A percentile compares a stretch with the other conserved stretches of the same genome.
Conservation (phyloP, 2,113 vertebrate species). For the Psittacara wagleri region DNA sequence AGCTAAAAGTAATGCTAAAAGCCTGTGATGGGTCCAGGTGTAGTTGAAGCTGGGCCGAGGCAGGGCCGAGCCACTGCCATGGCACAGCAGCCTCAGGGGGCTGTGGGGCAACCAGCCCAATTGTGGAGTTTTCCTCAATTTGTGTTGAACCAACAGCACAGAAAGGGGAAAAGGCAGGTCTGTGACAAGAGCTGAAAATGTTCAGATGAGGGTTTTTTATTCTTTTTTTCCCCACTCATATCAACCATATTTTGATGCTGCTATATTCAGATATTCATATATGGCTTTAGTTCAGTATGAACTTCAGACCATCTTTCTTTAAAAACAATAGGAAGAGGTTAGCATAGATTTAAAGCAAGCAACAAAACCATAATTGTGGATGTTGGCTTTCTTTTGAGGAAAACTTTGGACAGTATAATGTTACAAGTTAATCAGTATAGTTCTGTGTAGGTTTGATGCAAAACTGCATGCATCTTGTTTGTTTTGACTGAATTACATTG, state of each 20-base stretch:
- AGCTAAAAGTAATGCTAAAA: neutral
- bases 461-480: neutral
- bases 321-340: neutral
- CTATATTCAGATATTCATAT: neutral
- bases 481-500: neutral
- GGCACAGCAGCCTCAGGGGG: neutral
- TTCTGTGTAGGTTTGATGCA: neutral
- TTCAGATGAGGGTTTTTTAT: neutral
- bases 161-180: neutral
- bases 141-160: neutral
- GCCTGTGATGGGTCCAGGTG: neutral
- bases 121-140: accelerated
- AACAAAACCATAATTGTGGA: neutral
- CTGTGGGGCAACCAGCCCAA: neutral
- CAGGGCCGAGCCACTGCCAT: neutral
- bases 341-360: neutral
- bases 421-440: neutral
- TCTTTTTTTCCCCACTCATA: neutral
- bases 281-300: neutral
- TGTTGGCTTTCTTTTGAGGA: neutral
- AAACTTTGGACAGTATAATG: neutral
- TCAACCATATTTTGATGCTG: accelerated
- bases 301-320: neutral
- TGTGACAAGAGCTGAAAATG: neutral
- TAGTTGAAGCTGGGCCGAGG: neutral